phyloP scores from a whole-genome alignment of 2,888 invertebrate species.

The Xestoiulus laeticollis region DNA sequence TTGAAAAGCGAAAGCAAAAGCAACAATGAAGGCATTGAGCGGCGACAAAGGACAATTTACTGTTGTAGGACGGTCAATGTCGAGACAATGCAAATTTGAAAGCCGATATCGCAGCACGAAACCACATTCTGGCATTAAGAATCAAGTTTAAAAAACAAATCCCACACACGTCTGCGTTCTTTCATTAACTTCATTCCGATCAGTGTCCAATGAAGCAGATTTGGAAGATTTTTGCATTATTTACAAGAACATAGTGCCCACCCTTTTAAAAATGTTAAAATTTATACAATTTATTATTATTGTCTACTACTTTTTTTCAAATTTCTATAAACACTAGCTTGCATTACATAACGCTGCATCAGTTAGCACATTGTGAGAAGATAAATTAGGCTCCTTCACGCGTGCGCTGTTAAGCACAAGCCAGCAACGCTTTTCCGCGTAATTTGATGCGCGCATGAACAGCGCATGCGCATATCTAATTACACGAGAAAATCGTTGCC shows the following conservation, averaged over 20 bases:
- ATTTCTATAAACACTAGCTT: no score
- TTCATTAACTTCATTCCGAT: not conserved
- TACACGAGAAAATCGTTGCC: no score
- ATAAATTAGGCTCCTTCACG: no score
- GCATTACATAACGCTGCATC: no score
- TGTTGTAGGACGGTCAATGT: not conserved
- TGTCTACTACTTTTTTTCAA: no score
- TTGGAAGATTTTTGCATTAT: constrained; percentile 3
- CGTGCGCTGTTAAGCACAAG: no score
- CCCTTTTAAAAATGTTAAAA: not conserved
- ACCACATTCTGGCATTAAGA: not conserved
- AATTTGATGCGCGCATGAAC: no score
- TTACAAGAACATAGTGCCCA: not conserved
- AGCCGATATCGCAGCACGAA: not conserved
- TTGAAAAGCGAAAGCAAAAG: not conserved
- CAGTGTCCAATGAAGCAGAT: not conserved
- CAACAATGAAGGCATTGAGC: not conserved
- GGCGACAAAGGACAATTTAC: constrained; percentile 3
- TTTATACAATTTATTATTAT: not conserved
- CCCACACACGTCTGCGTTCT: not conserved
- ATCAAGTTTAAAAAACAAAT: not conserved
- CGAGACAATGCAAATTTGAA: not conserved
- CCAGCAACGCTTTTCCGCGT: no score
- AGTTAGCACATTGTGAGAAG: no score
- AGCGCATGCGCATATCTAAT: no score